These are phyloP conservation scores for Tuberolachnus salignus DNA, from an alignment of 2,888 invertebrate species.

Conservation along the genomic window DNA sequence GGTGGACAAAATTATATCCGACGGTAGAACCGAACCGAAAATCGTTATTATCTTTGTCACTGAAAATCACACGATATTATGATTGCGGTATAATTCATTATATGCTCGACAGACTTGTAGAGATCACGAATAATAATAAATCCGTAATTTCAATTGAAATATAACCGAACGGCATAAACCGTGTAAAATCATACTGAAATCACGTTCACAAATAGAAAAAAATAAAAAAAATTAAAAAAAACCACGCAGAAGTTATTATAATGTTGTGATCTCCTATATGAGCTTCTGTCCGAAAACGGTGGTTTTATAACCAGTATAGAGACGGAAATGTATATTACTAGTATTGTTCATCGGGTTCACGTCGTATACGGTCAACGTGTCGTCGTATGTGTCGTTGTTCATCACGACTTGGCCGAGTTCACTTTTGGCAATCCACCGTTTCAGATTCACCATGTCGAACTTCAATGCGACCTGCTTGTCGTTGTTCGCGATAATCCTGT, in stretches of 20 bases:
- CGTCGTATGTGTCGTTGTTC: slow-evolving; percentile 26
- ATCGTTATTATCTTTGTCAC: neutral
- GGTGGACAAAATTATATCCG: neutral
- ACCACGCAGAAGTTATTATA: too few species aligned
- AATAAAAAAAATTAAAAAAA: too few species aligned
- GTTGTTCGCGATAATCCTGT: slow-evolving; percentile 64
- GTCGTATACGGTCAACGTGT: slow-evolving; percentile 26
- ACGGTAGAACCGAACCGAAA: slow-evolving; percentile 6
- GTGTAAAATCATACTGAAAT: too few species aligned
- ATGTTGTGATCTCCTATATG: too few species aligned
- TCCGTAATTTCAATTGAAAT: too few species aligned
- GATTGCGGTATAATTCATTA: neutral
- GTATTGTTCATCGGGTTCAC: slow-evolving; percentile 11
- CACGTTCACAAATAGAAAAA: too few species aligned
- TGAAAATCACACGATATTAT: neutral
- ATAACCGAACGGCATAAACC: too few species aligned
- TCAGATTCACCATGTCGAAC: slow-evolving; percentile 57
- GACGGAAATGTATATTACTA: neutral
- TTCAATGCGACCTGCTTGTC: slow-evolving; percentile 70
- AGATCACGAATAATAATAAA: neutral
- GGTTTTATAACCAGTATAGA: too few species aligned
- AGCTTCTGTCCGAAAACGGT: too few species aligned
- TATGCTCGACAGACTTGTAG: neutral
- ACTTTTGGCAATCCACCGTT: neutral
- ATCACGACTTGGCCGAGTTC: neutral